A percentile compares a stretch with the other conserved stretches of the same genome.
Evolutionary conservation across 1,140 invertebrate genomes (phyloP).

Genomic region (Bombus sylvicola): DNA sequence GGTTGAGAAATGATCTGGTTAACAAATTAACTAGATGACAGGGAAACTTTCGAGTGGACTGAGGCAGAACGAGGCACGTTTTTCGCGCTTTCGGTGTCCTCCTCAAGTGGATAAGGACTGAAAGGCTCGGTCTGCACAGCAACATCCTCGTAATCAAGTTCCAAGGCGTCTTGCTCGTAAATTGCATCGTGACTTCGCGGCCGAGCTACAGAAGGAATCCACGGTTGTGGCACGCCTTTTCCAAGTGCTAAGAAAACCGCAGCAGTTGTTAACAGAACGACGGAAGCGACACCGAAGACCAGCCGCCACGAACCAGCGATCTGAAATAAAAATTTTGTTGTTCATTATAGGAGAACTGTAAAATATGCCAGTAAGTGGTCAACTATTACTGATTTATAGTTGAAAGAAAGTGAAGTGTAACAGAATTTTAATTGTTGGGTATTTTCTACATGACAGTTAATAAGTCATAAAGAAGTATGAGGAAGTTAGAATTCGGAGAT

Average conservation of each 20-base stretch:
- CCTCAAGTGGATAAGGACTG: constrained; percentile 71
- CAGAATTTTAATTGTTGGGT: background rate
- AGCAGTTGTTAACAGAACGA: constrained; percentile 83
- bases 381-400: background rate
- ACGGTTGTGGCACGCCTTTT: constrained; percentile 84
- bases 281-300: constrained; percentile 84
- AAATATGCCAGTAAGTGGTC: background rate
- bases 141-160: constrained; percentile 81
- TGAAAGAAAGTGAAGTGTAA: background rate
- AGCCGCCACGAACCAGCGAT: constrained; percentile 85
- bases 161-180: constrained; percentile 79
- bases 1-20: background rate
- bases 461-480: background rate
- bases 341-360: background rate
- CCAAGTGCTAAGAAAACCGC: constrained; percentile 84
- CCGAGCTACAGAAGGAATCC: constrained; percentile 81
- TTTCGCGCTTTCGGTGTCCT: constrained; percentile 70
- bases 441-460: background rate
- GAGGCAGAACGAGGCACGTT: constrained; percentile 73
- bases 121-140: constrained; percentile 81
- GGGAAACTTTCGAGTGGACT: constrained; percentile 72
- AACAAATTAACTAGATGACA: constrained; percentile 49
- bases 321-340: constrained; percentile 63
- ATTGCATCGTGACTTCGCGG: constrained; percentile 81
- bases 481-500: background rate